Percentiles rank a stretch among this genome's conserved stretches.
These are phyloP conservation scores for Trachymyrmex cornetzi DNA, from an alignment of 1,140 invertebrate species.

Conservation along the genomic window DNA sequence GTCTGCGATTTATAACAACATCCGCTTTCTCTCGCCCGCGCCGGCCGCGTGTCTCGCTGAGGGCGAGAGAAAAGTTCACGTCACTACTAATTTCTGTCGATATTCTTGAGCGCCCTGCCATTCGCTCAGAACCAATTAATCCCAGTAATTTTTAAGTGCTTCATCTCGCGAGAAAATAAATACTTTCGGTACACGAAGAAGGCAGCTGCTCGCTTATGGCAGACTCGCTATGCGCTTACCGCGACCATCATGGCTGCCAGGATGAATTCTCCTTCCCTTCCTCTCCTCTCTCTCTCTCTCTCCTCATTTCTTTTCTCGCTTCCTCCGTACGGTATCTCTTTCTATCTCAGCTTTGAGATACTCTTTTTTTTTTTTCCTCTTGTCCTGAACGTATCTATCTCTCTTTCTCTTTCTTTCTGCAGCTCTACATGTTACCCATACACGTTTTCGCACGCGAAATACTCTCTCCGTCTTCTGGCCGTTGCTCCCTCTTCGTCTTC, in stretches of 20 bases:
- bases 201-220: slow-evolving; percentile 53
- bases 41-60: background rate
- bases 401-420: slow-evolving; percentile 33
- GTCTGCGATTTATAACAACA: slow-evolving; percentile 62
- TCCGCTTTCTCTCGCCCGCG: slow-evolving; percentile 18
- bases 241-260: slow-evolving; percentile 58
- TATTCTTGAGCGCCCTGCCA: background rate
- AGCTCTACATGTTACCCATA: slow-evolving; percentile 26
- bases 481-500: slow-evolving; percentile 36
- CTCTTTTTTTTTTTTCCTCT: slow-evolving; percentile 47
- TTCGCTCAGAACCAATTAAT: slow-evolving; percentile 25
- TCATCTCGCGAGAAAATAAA: slow-evolving; percentile 32
- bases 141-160: slow-evolving; percentile 39
- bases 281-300: slow-evolving; percentile 3
- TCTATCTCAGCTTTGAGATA: slow-evolving; percentile 3
- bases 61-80: background rate
- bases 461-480: slow-evolving; percentile 65
- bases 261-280: slow-evolving; percentile 56
- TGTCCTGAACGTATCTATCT: background rate
- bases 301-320: background rate
- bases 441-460: slow-evolving; percentile 32
- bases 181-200: slow-evolving; percentile 23
- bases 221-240: slow-evolving; percentile 33
- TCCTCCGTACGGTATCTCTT: background rate
- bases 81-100: slow-evolving; percentile 51